A percentile compares a stretch with the other conserved stretches of the same genome.
phyloP scores from a whole-genome alignment of 1,140 invertebrate genomes.

The Zaprionus davidi region DNA sequence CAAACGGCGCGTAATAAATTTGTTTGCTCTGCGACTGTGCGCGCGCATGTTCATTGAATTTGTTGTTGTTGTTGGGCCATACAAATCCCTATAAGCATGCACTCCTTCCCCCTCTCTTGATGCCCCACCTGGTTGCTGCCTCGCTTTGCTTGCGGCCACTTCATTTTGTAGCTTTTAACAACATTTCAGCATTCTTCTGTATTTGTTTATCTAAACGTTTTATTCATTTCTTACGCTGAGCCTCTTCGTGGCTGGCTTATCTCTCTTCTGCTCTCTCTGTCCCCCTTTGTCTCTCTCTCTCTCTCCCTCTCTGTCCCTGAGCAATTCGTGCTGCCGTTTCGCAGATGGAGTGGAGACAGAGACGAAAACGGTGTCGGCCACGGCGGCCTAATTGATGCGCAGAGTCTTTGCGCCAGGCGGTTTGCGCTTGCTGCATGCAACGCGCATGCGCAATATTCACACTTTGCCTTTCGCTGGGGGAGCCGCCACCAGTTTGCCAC shows the following conservation, averaged over 20 bases:
- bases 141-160: conserved; percentile 57
- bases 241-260: conserved; percentile 41
- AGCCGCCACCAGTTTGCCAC: conserved; percentile 7
- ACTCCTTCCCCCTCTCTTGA: neutral
- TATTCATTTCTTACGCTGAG: conserved; percentile 63
- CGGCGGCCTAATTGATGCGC: conserved; percentile 81
- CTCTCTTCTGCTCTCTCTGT: conserved; percentile 24
- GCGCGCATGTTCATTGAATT: conserved; percentile 79
- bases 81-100: conserved; percentile 32
- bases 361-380: conserved; percentile 19
- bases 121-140: neutral
- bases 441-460: conserved; percentile 80
- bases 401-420: conserved; percentile 50
- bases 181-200: conserved; percentile 80
- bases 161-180: conserved; percentile 81
- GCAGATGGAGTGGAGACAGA: neutral
- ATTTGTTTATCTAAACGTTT: conserved; percentile 82
- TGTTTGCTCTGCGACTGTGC: conserved; percentile 82
- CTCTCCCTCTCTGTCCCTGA: conserved; percentile 37
- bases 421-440: conserved; percentile 33
- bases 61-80: conserved; percentile 42
- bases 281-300: conserved; percentile 52
- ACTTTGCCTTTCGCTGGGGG: conserved; percentile 55
- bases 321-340: conserved; percentile 72
- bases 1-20: conserved; percentile 83